Percentiles rank a stretch among this genome's conserved stretches.
These are phyloP conservation scores for Scytalopus superciliaris DNA, from an alignment of 2,113 vertebrate genomes.

Conservation along the genomic window DNA sequence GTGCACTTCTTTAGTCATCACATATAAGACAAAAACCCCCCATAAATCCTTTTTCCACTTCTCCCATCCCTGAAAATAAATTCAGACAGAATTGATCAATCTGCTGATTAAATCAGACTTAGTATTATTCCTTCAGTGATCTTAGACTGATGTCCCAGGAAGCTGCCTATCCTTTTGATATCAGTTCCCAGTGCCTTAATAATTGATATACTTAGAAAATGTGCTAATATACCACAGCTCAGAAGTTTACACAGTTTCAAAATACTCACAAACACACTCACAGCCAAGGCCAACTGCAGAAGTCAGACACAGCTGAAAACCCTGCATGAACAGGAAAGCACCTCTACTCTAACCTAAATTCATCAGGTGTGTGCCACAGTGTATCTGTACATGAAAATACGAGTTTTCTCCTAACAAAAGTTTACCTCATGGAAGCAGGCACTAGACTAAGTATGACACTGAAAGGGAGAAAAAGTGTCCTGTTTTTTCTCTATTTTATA, in stretches of 20 bases:
- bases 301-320: neutral
- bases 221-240: neutral
- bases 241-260: neutral
- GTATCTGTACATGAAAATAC: neutral
- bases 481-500: neutral
- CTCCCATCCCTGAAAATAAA: neutral
- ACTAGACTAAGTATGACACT: neutral
- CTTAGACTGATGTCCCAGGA: neutral
- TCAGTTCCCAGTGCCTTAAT: neutral
- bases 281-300: neutral
- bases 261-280: neutral
- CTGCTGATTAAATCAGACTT: neutral
- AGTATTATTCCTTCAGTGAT: neutral
- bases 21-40: neutral
- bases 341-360: neutral
- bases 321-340: neutral
- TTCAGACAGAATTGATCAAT: neutral
- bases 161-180: neutral
- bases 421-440: neutral
- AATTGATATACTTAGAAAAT: neutral
- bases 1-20: neutral
- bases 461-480: neutral
- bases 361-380: neutral
- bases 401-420: neutral
- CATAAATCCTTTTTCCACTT: neutral